These are phyloP conservation scores for Pangasius larnaudii DNA, from an alignment of 2,797 vertebrate genomes.

Conservation along the genomic window DNA sequence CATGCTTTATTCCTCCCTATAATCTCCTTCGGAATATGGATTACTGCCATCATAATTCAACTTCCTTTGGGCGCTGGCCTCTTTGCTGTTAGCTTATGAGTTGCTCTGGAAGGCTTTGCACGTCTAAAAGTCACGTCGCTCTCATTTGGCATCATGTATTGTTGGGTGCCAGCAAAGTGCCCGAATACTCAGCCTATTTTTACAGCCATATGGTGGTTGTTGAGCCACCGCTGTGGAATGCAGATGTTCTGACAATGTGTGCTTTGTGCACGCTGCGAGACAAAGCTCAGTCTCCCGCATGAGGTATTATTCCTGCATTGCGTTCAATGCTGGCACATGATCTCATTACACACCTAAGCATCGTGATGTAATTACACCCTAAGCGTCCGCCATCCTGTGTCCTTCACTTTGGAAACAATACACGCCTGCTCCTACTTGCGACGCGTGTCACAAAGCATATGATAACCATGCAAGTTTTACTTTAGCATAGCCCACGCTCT, in stretches of 20 bases:
- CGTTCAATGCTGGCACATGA: slow-evolving; percentile 28
- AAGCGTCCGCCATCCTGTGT: background rate
- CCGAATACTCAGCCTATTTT: slow-evolving; percentile 36
- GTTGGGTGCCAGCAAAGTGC: slow-evolving; percentile 31
- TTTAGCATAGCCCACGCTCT: background rate
- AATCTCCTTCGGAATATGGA: slow-evolving; percentile 37
- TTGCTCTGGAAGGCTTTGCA: slow-evolving; percentile 32
- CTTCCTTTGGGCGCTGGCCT: slow-evolving; percentile 18
- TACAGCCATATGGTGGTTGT: slow-evolving; percentile 54
- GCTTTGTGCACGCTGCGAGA: slow-evolving; percentile 54
- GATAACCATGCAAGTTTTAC: background rate
- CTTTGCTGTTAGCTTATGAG: slow-evolving; percentile 34
- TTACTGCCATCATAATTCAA: slow-evolving; percentile 35
- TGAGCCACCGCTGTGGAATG: slow-evolving; percentile 52
- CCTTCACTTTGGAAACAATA: background rate
- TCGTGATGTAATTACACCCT: slow-evolving; percentile 21
- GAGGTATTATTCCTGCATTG: slow-evolving; percentile 38
- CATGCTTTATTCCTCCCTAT: slow-evolving; percentile 46
- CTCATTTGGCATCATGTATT: slow-evolving; percentile 44
- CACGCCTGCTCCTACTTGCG: background rate
- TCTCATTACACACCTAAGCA: slow-evolving; percentile 41
- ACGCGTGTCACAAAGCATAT: background rate
- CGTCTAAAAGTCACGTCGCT: slow-evolving; percentile 30
- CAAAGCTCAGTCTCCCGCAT: slow-evolving; percentile 39
- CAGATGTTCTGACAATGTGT: slow-evolving; percentile 59